Conservation (phyloP, 2,797 vertebrate genomes). For the Leptodactylus fallax region DNA sequence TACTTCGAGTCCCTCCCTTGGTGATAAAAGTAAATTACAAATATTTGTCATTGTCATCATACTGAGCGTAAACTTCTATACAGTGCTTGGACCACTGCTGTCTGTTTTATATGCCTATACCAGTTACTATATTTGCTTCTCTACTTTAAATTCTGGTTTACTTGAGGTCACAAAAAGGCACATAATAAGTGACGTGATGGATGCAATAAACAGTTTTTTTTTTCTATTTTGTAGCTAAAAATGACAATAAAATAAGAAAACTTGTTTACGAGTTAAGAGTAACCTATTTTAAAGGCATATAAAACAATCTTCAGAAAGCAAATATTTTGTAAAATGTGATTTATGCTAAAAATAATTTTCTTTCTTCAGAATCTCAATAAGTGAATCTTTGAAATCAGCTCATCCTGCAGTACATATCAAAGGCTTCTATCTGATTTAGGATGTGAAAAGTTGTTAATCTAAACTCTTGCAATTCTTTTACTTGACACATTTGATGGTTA, state of each 20-base stretch:
- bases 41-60: too few species aligned
- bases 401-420: constrained; percentile 28
- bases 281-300: constrained; percentile 9
- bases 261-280: constrained; percentile 15
- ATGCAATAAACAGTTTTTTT: neutral
- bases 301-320: neutral
- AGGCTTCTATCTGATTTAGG: constrained; percentile 12
- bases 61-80: too few species aligned
- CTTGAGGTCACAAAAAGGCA: neutral
- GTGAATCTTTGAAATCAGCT: constrained; percentile 14
- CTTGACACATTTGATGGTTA: constrained; percentile 23
- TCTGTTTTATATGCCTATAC: too few species aligned
- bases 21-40: too few species aligned
- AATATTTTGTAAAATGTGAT: constrained; percentile 23
- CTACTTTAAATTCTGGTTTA: neutral
- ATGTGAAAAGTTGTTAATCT: constrained; percentile 36
- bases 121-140: neutral
- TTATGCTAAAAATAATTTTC: constrained; percentile 26
- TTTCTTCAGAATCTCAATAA: neutral
- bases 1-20: too few species aligned
- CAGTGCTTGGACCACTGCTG: too few species aligned
- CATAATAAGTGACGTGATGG: neutral
- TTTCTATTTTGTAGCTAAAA: neutral
- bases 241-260: constrained; percentile 3
- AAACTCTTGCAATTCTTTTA: constrained; percentile 39